Evolutionary conservation across 2,797 vertebrate genomes (phyloP).

Genomic region (Myotis daubentonii): DNA sequence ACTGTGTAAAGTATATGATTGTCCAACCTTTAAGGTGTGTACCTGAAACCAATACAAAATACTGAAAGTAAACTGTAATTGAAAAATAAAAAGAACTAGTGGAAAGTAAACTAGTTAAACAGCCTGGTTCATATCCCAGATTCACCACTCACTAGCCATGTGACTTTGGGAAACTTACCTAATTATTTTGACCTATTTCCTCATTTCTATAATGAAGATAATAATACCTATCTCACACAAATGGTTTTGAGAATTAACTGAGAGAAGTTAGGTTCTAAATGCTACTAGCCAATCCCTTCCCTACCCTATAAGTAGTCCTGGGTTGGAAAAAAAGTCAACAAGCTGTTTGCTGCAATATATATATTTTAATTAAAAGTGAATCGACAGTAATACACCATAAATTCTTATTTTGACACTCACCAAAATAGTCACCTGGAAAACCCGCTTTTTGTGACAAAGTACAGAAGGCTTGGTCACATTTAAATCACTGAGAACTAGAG

Average conservation of each 20-base stretch:
- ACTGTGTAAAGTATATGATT: no score
- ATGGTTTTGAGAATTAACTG: background rate
- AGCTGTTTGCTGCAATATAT: conserved; percentile 93
- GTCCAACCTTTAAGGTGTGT: no score
- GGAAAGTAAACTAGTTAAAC: background rate
- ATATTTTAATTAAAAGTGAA: conserved; percentile 99
- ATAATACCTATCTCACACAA: background rate
- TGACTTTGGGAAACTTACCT: background rate
- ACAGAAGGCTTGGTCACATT: conserved; percentile 99
- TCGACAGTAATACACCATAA: conserved; percentile 99
- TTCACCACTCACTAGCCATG: background rate
- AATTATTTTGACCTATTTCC: background rate
- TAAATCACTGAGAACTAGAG: conserved; percentile 99
- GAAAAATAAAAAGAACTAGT: background rate
- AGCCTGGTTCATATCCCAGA: background rate
- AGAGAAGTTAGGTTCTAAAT: background rate
- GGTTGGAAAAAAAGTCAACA: conserved; percentile 76
- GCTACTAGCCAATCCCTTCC: background rate
- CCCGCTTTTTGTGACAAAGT: conserved; percentile 99
- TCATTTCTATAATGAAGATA: conserved; percentile 4
- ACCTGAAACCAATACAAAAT: background rate
- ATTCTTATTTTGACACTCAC: conserved; percentile 99
- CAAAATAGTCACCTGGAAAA: conserved; percentile 99
- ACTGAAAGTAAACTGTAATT: background rate
- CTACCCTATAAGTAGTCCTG: background rate